Evolutionary conservation across 2,797 vertebrate species (phyloP).

Genomic region (Micromesistius poutassou): DNA sequence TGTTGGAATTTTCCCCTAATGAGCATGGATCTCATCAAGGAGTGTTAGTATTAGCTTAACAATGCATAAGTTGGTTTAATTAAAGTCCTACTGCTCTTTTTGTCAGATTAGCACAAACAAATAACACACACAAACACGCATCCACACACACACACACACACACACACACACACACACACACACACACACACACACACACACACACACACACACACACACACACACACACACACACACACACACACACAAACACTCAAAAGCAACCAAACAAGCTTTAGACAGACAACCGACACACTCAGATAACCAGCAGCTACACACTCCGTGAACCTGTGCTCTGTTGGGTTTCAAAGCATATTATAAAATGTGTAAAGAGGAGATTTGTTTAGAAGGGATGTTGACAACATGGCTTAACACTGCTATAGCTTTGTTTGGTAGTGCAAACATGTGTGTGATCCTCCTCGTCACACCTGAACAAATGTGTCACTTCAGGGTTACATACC

Average conservation of each 20-base stretch:
- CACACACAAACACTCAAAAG: neutral
- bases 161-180: no score
- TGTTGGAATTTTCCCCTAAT: slow-evolving; percentile 58
- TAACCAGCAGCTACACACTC: neutral
- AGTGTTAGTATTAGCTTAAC: slow-evolving; percentile 60
- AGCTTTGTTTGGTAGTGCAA: neutral
- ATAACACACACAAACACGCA: slow-evolving; percentile 1
- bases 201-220: no score
- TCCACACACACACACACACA: slow-evolving; percentile 20
- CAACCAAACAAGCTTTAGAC: neutral
- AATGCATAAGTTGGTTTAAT: slow-evolving; percentile 57
- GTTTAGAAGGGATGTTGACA: neutral
- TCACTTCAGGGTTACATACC: slow-evolving; percentile 24
- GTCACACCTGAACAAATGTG: slow-evolving; percentile 14
- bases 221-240: no score
- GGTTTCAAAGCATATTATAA: neutral
- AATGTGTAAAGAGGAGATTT: neutral
- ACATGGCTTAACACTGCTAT: neutral
- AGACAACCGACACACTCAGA: neutral
- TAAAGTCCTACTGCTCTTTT: slow-evolving; percentile 50
- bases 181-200: neutral
- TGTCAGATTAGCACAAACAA: slow-evolving; percentile 48
- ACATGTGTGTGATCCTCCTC: slow-evolving; percentile 30
- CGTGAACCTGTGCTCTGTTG: neutral
- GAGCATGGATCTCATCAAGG: slow-evolving; percentile 60